A percentile compares a stretch with the other conserved stretches of the same genome.
phyloP scores from a whole-genome alignment of 2,113 vertebrate species.

The Rattus rattus region DNA sequence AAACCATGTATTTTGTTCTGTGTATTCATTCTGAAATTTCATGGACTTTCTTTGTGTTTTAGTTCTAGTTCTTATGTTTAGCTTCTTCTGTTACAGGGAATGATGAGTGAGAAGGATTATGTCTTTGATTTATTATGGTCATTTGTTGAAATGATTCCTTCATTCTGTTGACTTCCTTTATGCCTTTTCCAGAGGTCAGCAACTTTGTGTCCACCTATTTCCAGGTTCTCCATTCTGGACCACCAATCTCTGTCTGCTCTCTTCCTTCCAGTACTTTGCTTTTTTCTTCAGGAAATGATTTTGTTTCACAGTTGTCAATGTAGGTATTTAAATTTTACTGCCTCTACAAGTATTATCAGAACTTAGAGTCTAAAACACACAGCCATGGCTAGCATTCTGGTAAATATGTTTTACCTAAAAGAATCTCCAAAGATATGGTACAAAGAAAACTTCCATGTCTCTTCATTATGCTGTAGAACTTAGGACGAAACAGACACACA shows the following conservation, averaged over 20 bases:
- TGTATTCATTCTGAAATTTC: background rate
- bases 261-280: too few species aligned
- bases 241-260: background rate
- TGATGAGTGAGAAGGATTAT: too few species aligned
- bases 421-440: background rate
- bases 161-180: background rate
- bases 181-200: background rate
- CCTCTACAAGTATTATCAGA: background rate
- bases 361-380: background rate
- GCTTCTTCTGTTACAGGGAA: background rate
- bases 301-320: too few species aligned
- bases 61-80: too few species aligned
- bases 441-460: background rate
- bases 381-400: too few species aligned
- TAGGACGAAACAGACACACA: background rate
- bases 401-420: background rate
- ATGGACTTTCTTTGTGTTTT: background rate
- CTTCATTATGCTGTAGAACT: background rate
- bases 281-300: background rate
- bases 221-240: background rate
- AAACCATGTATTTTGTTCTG: background rate
- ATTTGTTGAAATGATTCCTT: background rate
- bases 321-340: background rate
- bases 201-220: background rate
- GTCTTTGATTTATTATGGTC: too few species aligned